Base-by-base conservation (phyloP, 23 tunicate species). In the Aplidium turbinatum region DNA sequence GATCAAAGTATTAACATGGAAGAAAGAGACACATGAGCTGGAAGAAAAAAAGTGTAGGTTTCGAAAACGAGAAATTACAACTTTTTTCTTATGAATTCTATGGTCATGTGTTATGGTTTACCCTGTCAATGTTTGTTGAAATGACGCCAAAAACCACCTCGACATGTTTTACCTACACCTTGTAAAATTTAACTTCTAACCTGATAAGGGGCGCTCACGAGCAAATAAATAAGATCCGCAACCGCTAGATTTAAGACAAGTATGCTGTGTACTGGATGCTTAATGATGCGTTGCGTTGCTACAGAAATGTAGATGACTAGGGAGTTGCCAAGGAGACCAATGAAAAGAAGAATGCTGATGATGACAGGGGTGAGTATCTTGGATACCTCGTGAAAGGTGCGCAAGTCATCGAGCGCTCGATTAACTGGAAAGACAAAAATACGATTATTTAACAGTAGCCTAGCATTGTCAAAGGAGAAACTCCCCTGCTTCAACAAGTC, bases 251-350 rank as follows among this genome's bases (percentile, higher is more conserved):
- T 87, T 27, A 87, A 23, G 3, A 87, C 94, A 24, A 87, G 63
- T 39, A 87, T 66, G 61, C 94, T 87, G 82, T 87, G 94, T 9
- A 87, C 78, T 11, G 86, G 94, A 38, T 87, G 94, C 61, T 87
- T 80, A 50, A 78, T 58, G 63, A 77, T 56, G 19, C 94, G 68
- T 1, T 87, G 63, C 34, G 94, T 87, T 52, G 60, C 61, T 1
- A 87, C 20, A 31, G 94, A 80, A 60, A 87, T 82, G 80, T 62
- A 87, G 16, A 87, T 75, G 31, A 87, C 94, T 20, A 87, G 48
- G 31, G 46, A 7, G 81, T 87, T 87, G 31, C 78, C 85, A 29
- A 80, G 26, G 58, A 87, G 70, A 19, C 94, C 94, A n/a, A 75
- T 20, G 33, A 80, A 63, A 20, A 87, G 66, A 2, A 87, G 19